phyloP scores from a whole-genome alignment of 2,888 invertebrate genomes.

The Cheilosia soror region DNA sequence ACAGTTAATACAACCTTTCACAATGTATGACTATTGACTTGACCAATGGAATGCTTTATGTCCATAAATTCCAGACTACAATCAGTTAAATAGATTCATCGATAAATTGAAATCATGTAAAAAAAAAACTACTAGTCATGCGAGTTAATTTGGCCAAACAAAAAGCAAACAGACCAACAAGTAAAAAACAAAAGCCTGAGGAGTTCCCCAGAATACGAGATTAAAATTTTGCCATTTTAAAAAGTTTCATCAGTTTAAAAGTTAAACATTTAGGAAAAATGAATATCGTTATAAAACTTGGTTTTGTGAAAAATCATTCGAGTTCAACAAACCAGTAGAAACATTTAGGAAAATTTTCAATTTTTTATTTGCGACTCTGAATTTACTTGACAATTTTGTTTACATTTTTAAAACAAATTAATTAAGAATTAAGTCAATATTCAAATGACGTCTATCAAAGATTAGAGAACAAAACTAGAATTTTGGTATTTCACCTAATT shows the following conservation, averaged over 20 bases:
- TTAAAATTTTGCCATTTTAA: constrained; percentile 16
- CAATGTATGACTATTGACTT: constrained; percentile 12
- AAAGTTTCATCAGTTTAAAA: not conserved
- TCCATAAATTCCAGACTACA: constrained; percentile 44
- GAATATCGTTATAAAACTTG: not conserved
- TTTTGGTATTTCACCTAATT: constrained; percentile 17
- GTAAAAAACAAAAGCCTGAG: constrained; percentile 2
- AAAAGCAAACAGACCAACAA: not conserved
- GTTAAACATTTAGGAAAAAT: not conserved
- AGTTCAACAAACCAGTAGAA: not conserved
- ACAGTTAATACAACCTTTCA: too few species aligned
- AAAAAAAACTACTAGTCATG: constrained; percentile 18
- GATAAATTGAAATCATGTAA: constrained; percentile 3
- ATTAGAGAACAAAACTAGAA: constrained; percentile 34
- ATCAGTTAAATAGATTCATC: constrained; percentile 38
- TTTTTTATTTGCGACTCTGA: constrained; percentile 10
- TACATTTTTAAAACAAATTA: not conserved
- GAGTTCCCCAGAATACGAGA: constrained; percentile 48
- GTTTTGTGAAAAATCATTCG: not conserved
- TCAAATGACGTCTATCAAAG: constrained; percentile 37
- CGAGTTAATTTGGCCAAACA: constrained; percentile 35
- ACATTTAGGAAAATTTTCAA: constrained; percentile 25
- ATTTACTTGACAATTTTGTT: not conserved
- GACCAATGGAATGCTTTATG: constrained; percentile 25
- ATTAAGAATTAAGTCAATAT: constrained; percentile 17